Base-by-base conservation (phyloP, 2,888 invertebrate genomes). In the Chymomyza procnemis region DNA sequence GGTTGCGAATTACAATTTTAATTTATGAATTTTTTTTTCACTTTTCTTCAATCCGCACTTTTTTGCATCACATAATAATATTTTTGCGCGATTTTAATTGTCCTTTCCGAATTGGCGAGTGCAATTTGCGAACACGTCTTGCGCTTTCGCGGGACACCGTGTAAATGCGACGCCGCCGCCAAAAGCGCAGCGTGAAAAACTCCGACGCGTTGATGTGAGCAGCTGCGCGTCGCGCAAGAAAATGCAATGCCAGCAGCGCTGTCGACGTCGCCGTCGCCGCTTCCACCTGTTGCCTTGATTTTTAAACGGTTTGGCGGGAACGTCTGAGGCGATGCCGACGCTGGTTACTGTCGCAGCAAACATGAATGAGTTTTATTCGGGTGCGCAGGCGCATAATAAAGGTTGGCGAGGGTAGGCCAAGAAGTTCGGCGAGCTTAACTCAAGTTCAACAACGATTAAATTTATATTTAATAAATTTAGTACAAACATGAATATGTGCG, bases 251-350 rank as follows among this genome's bases (percentile, higher is more conserved):
- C 70, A 66, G 66, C 19, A 61, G 61, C 74, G 62, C 71, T 59
- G 69, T 19, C 64, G 65, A 47, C 8, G 60, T 30, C 14, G 57
- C 46, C 1, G 65, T 21, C 48, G 61, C 54, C 5, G 54, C 18
- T 14, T 64, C 59, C 69, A 71, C 65, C 59, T 58, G 71, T 80
- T 83, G 76, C 84, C 86, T 84, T 84, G 87, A 81, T 79, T 86
- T 81, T 85, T 54, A 54, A 54, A 54, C 21, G 21, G 54, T 54
- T 21, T 14, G 18, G 57, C 57, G 55, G 55, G 5, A 30, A 16
- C 8, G 57, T 30, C 34, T 14, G 16, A n/a, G 16, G 3, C 57
- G 9, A 57, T n/a, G 26, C 18, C n/a, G 55, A 5, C 19, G 14
- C 22, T 21, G 55, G 34, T 12, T 41, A 12, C 34, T 41, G 34